Evolutionary conservation across 1,140 invertebrate genomes (phyloP).

Genomic region (Helicoverpa armigera): DNA sequence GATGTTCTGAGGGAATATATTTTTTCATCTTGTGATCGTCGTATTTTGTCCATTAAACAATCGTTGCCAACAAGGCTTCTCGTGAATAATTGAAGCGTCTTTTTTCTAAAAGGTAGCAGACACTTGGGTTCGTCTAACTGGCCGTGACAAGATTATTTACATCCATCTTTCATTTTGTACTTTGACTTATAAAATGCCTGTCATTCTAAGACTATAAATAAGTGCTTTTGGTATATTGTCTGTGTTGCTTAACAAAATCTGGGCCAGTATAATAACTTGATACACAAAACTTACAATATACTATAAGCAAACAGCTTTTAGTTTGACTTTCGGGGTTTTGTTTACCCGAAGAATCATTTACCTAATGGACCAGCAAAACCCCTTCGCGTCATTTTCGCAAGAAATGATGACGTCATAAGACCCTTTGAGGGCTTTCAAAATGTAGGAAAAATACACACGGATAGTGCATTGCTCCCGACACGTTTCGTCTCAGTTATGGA

Average conservation of each 20-base stretch:
- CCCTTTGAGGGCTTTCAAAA: background rate
- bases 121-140: background rate
- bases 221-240: no score
- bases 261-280: background rate
- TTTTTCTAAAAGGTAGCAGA: background rate
- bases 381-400: slow-evolving; percentile 16
- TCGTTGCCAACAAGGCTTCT: background rate
- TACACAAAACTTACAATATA: background rate
- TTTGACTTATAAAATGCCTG: no score
- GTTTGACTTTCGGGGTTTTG: slow-evolving; percentile 14
- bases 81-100: background rate
- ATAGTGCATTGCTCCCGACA: background rate
- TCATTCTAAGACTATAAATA: no score
- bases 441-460: background rate
- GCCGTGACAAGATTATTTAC: slow-evolving; percentile 3
- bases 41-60: slow-evolving; percentile 1
- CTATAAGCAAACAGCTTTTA: slow-evolving; percentile 14
- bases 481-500: no score
- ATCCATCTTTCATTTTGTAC: background rate
- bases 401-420: slow-evolving; percentile 25
- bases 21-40: background rate
- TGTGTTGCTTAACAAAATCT: no score
- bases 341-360: slow-evolving; percentile 32
- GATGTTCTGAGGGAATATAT: background rate
- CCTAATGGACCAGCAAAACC: slow-evolving; percentile 33